Evolutionary conservation across 2,113 vertebrate genomes (phyloP).

Genomic region (Natator depressus): DNA sequence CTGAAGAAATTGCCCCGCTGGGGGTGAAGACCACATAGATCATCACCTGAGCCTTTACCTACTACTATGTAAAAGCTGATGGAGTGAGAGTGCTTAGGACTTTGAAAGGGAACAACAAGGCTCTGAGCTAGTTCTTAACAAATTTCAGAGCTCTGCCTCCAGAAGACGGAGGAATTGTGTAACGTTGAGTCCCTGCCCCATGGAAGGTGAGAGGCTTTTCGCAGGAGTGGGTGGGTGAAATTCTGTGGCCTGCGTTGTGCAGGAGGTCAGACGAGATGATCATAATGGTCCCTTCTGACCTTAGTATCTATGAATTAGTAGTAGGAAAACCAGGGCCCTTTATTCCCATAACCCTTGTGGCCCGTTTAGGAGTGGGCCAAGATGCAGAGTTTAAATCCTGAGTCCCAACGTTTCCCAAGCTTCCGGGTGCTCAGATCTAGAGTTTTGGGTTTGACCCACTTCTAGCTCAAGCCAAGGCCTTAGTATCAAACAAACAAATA

Average conservation of each 20-base stretch:
- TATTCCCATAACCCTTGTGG: rapidly evolving
- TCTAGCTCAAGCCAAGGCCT: background rate
- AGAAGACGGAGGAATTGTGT: rapidly evolving
- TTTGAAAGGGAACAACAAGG: rapidly evolving
- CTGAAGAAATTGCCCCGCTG: background rate
- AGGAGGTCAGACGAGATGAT: no score
- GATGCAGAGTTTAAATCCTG: rapidly evolving
- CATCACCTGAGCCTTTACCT: background rate
- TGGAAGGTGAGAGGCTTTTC: background rate
- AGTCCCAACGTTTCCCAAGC: background rate
- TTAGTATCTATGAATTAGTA: no score
- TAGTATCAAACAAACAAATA: no score
- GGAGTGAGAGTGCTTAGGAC: background rate
- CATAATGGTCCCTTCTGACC: no score
- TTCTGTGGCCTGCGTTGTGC: no score
- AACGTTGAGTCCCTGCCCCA: rapidly evolving
- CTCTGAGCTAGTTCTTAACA: rapidly evolving
- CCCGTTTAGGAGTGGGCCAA: rapidly evolving
- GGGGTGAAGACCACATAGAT: rapidly evolving
- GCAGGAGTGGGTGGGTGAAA: no score
- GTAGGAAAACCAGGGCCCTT: rapidly evolving
- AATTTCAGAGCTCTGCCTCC: no score
- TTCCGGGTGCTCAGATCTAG: background rate
- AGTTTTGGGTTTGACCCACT: background rate
- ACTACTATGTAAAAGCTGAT: background rate